Percentiles rank a stretch among this genome's conserved stretches.
These are phyloP conservation scores for Bombylius discolor DNA, from an alignment of 2,888 invertebrate genomes.

Conservation along the genomic window DNA sequence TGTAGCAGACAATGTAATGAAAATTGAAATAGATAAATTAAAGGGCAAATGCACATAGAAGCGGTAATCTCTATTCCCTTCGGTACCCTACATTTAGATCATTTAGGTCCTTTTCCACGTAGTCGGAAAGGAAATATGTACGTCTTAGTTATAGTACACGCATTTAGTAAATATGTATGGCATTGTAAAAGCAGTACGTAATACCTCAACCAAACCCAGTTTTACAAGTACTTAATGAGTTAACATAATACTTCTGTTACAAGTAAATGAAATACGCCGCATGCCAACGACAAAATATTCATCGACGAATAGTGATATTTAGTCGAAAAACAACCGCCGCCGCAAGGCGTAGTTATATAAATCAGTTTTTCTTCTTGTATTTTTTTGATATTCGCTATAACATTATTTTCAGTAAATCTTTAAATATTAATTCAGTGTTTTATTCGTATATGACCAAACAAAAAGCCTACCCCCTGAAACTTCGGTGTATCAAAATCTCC, in stretches of 20 bases:
- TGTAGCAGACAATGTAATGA: not conserved
- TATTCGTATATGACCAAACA: no score
- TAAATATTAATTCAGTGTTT: no score
- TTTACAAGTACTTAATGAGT: not conserved
- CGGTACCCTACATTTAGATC: slow-evolving; percentile 11
- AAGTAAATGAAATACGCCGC: no score
- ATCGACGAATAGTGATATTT: no score
- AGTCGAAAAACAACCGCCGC: no score
- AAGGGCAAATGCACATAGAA: not conserved
- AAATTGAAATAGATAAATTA: not conserved
- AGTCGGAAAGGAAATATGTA: slow-evolving; percentile 1
- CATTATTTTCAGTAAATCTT: no score
- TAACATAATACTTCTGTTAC: not conserved
- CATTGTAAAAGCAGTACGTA: slow-evolving; percentile 5
- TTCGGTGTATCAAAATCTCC: slow-evolving; percentile 1
- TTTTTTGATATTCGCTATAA: no score
- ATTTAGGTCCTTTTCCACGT: slow-evolving; percentile 10
- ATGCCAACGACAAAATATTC: no score
- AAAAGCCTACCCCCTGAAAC: no score
- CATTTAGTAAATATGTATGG: slow-evolving; percentile 4
- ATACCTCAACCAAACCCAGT: not conserved
- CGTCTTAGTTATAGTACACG: not conserved
- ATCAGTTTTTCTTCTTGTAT: no score
- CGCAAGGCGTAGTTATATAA: no score
- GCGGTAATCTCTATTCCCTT: slow-evolving; percentile 2